Evolutionary conservation across 2,797 vertebrate species (phyloP).

Genomic region (Clarias laeviceps): DNA sequence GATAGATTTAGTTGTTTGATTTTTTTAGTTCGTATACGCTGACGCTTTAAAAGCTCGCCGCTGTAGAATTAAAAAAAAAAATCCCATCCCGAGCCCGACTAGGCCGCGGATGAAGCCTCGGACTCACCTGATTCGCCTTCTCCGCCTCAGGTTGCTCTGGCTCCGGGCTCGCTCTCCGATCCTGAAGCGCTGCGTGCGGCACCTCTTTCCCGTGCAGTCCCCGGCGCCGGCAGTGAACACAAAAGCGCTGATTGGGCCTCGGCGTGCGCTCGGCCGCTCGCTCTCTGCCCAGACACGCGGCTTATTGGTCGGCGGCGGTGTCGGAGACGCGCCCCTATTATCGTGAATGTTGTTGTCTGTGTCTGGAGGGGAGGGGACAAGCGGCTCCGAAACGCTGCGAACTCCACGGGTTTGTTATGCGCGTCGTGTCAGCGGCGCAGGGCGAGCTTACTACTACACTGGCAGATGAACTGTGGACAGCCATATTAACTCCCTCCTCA

Average conservation of each 20-base stretch:
- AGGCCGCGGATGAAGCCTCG: constrained; percentile 77
- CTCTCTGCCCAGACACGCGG: constrained; percentile 64
- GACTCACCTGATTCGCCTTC: constrained; percentile 81
- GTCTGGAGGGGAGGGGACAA: constrained; percentile 75
- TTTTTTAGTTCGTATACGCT: neutral
- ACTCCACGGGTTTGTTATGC: constrained; percentile 68
- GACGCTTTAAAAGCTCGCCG: constrained; percentile 54
- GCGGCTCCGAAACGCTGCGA: constrained; percentile 66
- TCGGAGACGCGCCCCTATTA: constrained; percentile 72
- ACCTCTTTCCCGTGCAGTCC: constrained; percentile 79
- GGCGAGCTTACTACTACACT: constrained; percentile 62
- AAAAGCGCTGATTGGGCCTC: constrained; percentile 81
- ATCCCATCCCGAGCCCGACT: constrained; percentile 46
- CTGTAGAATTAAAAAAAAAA: constrained; percentile 53
- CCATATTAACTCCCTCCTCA: constrained; percentile 65
- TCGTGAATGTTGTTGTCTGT: constrained; percentile 79
- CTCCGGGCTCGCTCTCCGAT: constrained; percentile 81
- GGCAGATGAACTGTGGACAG: constrained; percentile 66
- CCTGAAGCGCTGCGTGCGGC: constrained; percentile 80
- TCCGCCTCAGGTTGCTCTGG: constrained; percentile 76
- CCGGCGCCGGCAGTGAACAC: constrained; percentile 84
- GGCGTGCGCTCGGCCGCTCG: constrained; percentile 69
- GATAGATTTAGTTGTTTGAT: neutral
- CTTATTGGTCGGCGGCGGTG: constrained; percentile 72
- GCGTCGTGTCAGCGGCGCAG: constrained; percentile 63